Base-by-base conservation (phyloP, 2,888 invertebrate species). In the Euzophera pinguis region DNA sequence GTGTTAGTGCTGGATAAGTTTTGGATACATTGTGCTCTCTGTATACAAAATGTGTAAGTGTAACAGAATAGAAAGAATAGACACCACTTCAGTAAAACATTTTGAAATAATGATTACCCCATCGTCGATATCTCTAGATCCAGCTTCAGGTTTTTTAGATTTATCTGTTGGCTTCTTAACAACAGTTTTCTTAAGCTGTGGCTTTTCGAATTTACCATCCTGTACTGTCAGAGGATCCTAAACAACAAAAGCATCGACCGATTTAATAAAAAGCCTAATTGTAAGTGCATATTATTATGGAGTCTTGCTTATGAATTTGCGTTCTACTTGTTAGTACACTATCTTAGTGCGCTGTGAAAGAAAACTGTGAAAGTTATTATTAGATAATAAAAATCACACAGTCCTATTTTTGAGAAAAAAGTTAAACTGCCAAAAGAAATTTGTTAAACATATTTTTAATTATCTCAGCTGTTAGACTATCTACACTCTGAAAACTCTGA, bases 121-220 rank as follows among this genome's bases (percentile, higher is more conserved):
- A 57, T 71, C 67, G 35, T 71, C 58, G 60, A 61, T 72, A 60
- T 75, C 73, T 65, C 66, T 73, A 59, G 65, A 59, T 61, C 66
- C 75, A 60, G 71, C 56, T 53, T 66, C 70, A 59, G 82, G 79
- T 62, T 76, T 81, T 75, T 87, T 84, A 59, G 83, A 75, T 66
- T 82, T 76, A 59, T 83, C 84, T 63, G 75, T 71, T 54, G 76
- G 69, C 73, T 81, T 86, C 84, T 79, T 88, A 60, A 73, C 72
- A 60, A 73, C 72, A 63, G 76, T 81, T 87, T 84, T 91, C 85
- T 87, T 90, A 63, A 89, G 85, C 62, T 85, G 79, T 60, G 90
- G 90, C 58, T 77, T 80, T 77, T 88, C 86, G 59, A 90, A 89
- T 82, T 78, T 90, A 78, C 89, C 89, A 69, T 77, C 87, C 68